Conservation (phyloP, 2,888 invertebrate species). For the Apamea sordens region DNA sequence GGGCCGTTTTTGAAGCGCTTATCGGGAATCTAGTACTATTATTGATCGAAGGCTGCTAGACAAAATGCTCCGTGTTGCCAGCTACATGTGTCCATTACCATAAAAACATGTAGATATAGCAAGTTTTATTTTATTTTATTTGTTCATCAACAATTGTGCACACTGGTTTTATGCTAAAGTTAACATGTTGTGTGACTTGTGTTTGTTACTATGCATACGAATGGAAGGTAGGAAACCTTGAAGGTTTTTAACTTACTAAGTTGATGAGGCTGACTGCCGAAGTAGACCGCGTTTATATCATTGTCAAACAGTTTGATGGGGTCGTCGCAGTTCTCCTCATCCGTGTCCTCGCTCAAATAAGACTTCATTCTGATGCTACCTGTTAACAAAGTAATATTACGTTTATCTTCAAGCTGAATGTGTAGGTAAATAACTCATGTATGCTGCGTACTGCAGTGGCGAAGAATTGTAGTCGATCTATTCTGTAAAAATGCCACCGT, state of each 20-base stretch:
- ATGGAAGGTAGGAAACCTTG: no score
- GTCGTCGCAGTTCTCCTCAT: slow-evolving; percentile 62
- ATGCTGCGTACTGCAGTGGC: no score
- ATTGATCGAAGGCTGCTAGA: no score
- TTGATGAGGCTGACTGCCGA: slow-evolving; percentile 23
- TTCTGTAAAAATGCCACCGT: no score
- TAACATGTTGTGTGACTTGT: not conserved
- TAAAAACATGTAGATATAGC: not conserved
- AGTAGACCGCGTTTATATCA: slow-evolving; percentile 42
- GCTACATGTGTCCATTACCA: not conserved
- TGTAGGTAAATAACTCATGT: not conserved
- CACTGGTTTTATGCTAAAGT: not conserved
- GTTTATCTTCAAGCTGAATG: not conserved
- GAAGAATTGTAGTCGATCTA: no score
- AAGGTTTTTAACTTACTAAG: slow-evolving; percentile 21
- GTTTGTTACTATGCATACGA: not conserved
- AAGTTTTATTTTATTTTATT: not conserved
- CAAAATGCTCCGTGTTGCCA: not conserved
- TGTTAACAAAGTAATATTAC: slow-evolving; percentile 36
- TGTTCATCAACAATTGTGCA: not conserved
- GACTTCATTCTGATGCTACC: slow-evolving; percentile 47
- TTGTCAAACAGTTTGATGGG: slow-evolving; percentile 59
- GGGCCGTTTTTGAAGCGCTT: no score
- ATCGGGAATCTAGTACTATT: no score
- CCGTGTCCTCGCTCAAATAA: slow-evolving; percentile 34